phyloP scores from a whole-genome alignment of 2,797 vertebrate genomes.

The Ctenopoma kingsleyae region DNA sequence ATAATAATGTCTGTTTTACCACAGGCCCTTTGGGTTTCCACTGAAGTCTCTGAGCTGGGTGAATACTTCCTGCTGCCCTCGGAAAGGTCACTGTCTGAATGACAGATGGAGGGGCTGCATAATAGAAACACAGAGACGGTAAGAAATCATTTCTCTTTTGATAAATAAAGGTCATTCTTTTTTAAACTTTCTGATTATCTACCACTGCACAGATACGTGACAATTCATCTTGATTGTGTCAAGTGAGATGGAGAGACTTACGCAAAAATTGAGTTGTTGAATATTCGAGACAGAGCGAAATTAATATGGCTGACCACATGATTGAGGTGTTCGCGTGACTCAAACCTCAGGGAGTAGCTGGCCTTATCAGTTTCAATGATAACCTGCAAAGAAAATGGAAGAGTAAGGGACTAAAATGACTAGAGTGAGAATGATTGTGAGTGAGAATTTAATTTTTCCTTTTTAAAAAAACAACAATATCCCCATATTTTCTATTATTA shows the following conservation, averaged over 20 bases:
- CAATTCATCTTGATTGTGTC: background rate
- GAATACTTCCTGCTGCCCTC: conserved; percentile 91
- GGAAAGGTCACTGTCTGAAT: conserved; percentile 89
- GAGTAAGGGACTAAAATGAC: conserved; percentile 1
- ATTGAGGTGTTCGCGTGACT: conserved; percentile 85
- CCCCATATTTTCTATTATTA: no score
- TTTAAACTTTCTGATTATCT: conserved; percentile 18
- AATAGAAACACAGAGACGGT: conserved; percentile 36
- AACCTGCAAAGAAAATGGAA: conserved; percentile 74
- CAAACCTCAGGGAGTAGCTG: conserved; percentile 84
- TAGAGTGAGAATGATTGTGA: background rate
- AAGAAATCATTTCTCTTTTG: conserved; percentile 29
- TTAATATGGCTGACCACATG: conserved; percentile 89
- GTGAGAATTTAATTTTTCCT: background rate
- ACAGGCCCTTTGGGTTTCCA: conserved; percentile 90
- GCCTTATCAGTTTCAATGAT: conserved; percentile 89
- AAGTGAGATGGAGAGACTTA: conserved; percentile 60
- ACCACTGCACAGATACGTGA: conserved; percentile 1
- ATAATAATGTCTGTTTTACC: conserved; percentile 81
- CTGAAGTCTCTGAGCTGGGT: conserved; percentile 91
- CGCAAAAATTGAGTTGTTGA: conserved; percentile 88
- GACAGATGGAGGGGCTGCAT: conserved; percentile 88
- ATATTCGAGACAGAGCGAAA: conserved; percentile 88
- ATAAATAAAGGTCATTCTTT: conserved; percentile 42
- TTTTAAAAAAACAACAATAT: no score